Base-by-base conservation (phyloP, 2,797 vertebrate species). In the Centroberyx gerrardi region DNA sequence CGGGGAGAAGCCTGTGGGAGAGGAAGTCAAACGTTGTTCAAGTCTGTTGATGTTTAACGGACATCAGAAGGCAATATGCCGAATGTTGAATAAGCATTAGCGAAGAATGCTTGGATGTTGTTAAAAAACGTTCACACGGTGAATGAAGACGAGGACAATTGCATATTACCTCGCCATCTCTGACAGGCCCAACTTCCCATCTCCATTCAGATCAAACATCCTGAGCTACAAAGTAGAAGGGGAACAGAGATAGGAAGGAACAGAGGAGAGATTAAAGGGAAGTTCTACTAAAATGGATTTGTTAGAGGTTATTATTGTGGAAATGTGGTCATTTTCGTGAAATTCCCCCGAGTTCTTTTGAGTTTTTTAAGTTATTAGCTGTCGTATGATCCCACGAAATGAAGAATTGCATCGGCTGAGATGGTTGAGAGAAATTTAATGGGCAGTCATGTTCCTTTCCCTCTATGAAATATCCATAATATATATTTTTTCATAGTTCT, bases 151-250 rank as follows among this genome's bases (percentile, higher is more conserved):
- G 13, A 72, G 71, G 67, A 17, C 78, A 84, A 85, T 36, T 72
- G 74, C 64, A 76, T 55, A 72, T 78, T 83, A 98, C 98, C 98
- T 96, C 54, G 98, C 98, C 98, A 99, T 99, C 94, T 99, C 98
- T 0, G 97, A 98, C 80, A 99, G 96, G 60, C 97, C 97, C 89
- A 99, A 82, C 88, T 99, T 99, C 73, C 98, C 98, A 8, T 99
- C 98, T 5, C 98, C 97, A 0, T 99, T 99, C 92, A 97, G 93
- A 94, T 99, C 98, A 63, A 99, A 99, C 97, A 99, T 99, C 79
- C 93, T 95, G 95, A 94, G 96, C 96, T 5, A 93, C 86, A 90
- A 96, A 96, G 87, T 93, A 90, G 72, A 94, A 92, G 0, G 94
- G 84, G 66, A 77, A 64, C 58, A 82, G 78, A 84, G 94, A 95